Evolutionary conservation across 2,113 vertebrate species (phyloP).

Genomic region (Hassar affinis): DNA sequence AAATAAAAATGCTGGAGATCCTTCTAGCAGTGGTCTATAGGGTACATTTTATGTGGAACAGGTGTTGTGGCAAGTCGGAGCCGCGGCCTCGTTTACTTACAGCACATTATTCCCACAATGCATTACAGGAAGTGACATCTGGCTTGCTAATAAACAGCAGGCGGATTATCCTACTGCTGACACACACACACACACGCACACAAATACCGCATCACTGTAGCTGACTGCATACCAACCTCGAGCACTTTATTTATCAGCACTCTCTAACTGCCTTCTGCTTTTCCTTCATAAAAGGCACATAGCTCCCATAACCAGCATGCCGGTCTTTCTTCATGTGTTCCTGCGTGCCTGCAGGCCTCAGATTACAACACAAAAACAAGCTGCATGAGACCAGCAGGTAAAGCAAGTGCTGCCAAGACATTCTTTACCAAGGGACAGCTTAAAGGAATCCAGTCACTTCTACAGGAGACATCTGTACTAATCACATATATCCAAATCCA

Average conservation of each 20-base stretch:
- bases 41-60: neutral
- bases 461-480: neutral
- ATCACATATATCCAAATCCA: neutral
- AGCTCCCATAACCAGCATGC: slow-evolving; percentile 13
- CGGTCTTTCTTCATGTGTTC: neutral
- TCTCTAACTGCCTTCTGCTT: neutral
- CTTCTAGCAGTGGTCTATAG: neutral
- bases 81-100: neutral
- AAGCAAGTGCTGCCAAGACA: neutral
- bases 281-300: slow-evolving; percentile 20
- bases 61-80: slow-evolving; percentile 2
- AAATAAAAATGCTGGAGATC: too few species aligned
- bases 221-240: neutral
- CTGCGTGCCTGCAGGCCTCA: neutral
- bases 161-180: neutral
- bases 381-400: neutral
- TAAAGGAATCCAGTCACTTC: neutral
- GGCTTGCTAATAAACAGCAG: slow-evolving; percentile 26
- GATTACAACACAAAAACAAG: neutral
- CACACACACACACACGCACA: slow-evolving; percentile 27
- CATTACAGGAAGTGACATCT: slow-evolving; percentile 30
- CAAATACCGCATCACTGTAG: neutral
- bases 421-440: neutral
- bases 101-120: slow-evolving; percentile 12
- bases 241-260: neutral